These are phyloP conservation scores for Dryas iulia DNA, from an alignment of 1,140 invertebrate species.

Conservation along the genomic window DNA sequence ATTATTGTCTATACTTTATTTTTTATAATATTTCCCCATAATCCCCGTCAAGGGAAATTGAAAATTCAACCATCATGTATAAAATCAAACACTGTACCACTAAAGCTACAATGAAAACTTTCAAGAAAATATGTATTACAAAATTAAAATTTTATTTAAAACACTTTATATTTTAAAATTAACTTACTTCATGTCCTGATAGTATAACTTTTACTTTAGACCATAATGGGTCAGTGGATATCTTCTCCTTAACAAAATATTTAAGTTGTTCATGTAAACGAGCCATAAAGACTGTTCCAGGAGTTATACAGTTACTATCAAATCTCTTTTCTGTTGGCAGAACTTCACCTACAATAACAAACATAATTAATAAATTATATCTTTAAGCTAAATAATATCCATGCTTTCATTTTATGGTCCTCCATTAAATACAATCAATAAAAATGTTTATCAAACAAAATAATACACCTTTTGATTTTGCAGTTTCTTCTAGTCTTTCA, in stretches of 20 bases:
- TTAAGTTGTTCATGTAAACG: slow-evolving; percentile 91
- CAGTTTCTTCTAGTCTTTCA: slow-evolving; percentile 88
- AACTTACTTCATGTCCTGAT: slow-evolving; percentile 90
- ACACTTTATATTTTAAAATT: no score
- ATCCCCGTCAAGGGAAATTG: no score
- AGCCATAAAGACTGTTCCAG: slow-evolving; percentile 95
- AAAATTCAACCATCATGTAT: no score
- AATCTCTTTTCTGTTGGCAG: slow-evolving; percentile 89
- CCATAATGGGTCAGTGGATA: slow-evolving; percentile 92
- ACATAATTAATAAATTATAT: background rate
- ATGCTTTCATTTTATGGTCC: no score
- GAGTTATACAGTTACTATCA: slow-evolving; percentile 98
- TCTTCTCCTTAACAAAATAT: slow-evolving; percentile 93
- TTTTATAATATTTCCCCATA: no score
- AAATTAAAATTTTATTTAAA: background rate
- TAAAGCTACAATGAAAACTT: no score
- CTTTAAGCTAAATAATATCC: background rate
- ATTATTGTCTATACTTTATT: no score
- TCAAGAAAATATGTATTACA: no score
- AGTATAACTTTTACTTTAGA: slow-evolving; percentile 88
- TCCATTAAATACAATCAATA: no score
- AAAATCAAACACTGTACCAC: no score
- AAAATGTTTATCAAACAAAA: no score
- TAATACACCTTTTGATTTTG: slow-evolving; percentile 82
- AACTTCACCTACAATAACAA: slow-evolving; percentile 79